Conservation (phyloP, 2,888 invertebrate genomes). For the Bombyx huttoni region DNA sequence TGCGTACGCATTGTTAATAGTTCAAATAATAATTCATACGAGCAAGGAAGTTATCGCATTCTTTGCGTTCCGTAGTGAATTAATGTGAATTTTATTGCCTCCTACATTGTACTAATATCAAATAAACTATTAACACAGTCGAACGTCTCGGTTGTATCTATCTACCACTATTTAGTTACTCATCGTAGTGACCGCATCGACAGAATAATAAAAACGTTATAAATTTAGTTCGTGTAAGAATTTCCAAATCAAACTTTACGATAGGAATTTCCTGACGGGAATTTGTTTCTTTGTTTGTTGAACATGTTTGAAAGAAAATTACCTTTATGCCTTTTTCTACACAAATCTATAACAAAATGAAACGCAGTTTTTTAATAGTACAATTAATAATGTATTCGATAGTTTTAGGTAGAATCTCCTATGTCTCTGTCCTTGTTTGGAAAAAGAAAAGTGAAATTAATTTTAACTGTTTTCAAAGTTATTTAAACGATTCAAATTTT, state of each 20-base stretch:
- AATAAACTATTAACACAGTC: too few species aligned
- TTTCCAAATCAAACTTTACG: constrained; percentile 4
- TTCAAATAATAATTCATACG: constrained; percentile 15
- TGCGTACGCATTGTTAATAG: constrained; percentile 23
- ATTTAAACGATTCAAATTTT: too few species aligned
- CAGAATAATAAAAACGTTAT: constrained; percentile 2
- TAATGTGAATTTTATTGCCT: constrained; percentile 20
- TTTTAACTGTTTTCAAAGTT: too few species aligned
- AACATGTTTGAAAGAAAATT: too few species aligned
- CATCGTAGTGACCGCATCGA: not conserved
- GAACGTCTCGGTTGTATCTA: not conserved
- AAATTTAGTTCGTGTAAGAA: constrained; percentile 5
- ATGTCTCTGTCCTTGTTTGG: too few species aligned
- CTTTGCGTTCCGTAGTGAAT: constrained; percentile 21
- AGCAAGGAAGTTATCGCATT: constrained; percentile 22
- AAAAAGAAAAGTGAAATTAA: too few species aligned
- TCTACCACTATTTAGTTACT: not conserved
- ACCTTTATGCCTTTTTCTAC: too few species aligned
- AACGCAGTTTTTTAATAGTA: too few species aligned
- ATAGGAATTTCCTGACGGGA: not conserved
- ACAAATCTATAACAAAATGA: too few species aligned
- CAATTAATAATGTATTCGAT: too few species aligned
- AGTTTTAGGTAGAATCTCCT: too few species aligned
- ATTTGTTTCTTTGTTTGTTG: not conserved
- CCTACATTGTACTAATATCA: constrained; percentile 2